A percentile compares a stretch with the other conserved stretches of the same genome.
Conservation (phyloP, 2,113 vertebrate genomes). For the Limnothrissa miodon region DNA sequence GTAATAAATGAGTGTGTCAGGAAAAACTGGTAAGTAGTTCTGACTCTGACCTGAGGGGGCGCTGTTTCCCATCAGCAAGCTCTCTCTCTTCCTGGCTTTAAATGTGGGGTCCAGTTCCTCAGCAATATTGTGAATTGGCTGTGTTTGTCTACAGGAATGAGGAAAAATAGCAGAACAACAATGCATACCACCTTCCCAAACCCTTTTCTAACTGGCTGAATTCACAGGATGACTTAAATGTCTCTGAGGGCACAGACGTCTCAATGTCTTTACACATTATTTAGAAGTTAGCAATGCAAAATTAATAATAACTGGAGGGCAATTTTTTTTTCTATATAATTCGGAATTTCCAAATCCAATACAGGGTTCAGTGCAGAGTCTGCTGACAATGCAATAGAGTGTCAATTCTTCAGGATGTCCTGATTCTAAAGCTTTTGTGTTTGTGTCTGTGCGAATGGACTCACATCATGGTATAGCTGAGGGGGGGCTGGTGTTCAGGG, state of each 20-base stretch:
- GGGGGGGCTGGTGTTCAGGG: slow-evolving; percentile 56
- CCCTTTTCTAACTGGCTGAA: too few relatives aligned
- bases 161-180: neutral
- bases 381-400: neutral
- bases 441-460: slow-evolving; percentile 17
- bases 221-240: too few relatives aligned
- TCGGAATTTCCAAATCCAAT: too few relatives aligned
- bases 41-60: neutral
- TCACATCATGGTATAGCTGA: slow-evolving; percentile 50
- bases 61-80: neutral
- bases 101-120: slow-evolving; percentile 77
- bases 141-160: slow-evolving; percentile 49
- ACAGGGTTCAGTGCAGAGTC: neutral
- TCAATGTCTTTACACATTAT: too few relatives aligned
- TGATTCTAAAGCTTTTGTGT: slow-evolving; percentile 7
- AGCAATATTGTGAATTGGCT: slow-evolving; percentile 66
- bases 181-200: neutral
- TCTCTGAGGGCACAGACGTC: neutral
- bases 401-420: neutral
- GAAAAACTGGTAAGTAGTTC: neutral
- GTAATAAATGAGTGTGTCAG: neutral
- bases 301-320: too few relatives aligned
- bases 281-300: too few relatives aligned
- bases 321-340: too few relatives aligned
- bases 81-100: slow-evolving; percentile 58